Evolutionary conservation across 2,888 invertebrate species (phyloP).

Genomic region (Cantharis nigra): DNA sequence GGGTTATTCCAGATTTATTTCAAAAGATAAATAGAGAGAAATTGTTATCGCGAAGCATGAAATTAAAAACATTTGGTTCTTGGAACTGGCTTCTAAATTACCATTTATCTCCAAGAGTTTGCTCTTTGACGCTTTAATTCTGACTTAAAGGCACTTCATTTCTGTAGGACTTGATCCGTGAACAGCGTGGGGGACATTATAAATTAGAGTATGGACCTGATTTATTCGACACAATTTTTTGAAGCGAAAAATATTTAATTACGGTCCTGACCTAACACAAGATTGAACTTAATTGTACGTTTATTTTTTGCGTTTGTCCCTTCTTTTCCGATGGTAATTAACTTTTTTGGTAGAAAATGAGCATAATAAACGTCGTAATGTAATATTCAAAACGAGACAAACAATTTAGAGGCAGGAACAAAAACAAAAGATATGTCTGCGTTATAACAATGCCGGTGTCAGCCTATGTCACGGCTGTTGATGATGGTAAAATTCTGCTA

Average conservation of each 20-base stretch:
- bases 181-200: neutral
- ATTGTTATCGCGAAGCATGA: neutral
- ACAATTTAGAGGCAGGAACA: conserved; percentile 48
- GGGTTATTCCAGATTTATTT: no score
- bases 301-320: neutral
- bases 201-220: neutral
- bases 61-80: neutral
- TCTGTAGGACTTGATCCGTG: neutral
- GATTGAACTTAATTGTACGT: neutral
- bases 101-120: neutral
- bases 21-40: no score
- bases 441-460: conserved; percentile 47
- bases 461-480: conserved; percentile 44
- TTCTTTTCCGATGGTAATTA: neutral
- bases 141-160: neutral
- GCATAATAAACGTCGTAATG: conserved; percentile 22
- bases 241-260: neutral
- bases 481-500: conserved; percentile 35
- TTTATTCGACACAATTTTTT: neutral
- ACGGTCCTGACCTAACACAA: neutral
- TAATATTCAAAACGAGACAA: conserved; percentile 26
- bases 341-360: neutral
- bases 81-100: neutral
- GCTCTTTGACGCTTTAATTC: neutral
- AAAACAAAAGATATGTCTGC: conserved; percentile 46